Conservation (phyloP, 2,113 vertebrate genomes). For the Cololabis saira region DNA sequence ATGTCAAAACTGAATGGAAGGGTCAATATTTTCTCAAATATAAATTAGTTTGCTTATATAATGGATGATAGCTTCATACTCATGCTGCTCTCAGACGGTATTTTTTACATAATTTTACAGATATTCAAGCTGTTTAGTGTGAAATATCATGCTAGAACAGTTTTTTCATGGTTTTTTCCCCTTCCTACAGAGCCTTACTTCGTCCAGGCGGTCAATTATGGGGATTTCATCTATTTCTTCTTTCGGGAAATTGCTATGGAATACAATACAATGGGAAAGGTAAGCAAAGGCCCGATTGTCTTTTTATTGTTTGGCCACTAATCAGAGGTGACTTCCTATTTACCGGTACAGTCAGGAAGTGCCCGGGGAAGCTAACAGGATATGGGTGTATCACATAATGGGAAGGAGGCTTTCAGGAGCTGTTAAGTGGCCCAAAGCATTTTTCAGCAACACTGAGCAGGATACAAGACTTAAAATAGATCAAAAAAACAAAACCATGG, state of each 20-base stretch:
- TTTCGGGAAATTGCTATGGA: constrained; percentile 99
- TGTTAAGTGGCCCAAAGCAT: constrained; percentile 51
- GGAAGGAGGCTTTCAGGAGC: constrained; percentile 63
- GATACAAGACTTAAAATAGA: constrained; percentile 73
- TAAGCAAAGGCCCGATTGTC: constrained; percentile 72
- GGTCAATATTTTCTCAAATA: constrained; percentile 48
- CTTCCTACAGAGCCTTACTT: constrained; percentile 92
- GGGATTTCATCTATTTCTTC: constrained; percentile 98
- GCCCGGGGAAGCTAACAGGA: constrained; percentile 78
- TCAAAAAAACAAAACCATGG: constrained; percentile 41
- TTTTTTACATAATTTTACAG: constrained; percentile 63
- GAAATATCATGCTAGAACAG: constrained; percentile 60
- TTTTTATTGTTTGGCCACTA: constrained; percentile 59
- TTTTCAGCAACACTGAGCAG: constrained; percentile 63
- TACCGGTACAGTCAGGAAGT: constrained; percentile 62
- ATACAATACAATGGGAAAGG: constrained; percentile 99
- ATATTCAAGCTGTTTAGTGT: constrained; percentile 59
- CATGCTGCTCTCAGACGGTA: constrained; percentile 39
- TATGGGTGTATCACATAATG: constrained; percentile 64
- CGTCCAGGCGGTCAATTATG: constrained; percentile 95
- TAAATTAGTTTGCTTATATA: constrained; percentile 60
- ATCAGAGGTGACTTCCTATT: constrained; percentile 76
- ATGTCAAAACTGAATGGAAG: constrained; percentile 67
- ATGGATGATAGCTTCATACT: constrained; percentile 67
- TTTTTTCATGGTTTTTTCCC: constrained; percentile 36